Conservation (phyloP, 2,113 vertebrate species). For the Ptilorrhoa leucosticta region DNA sequence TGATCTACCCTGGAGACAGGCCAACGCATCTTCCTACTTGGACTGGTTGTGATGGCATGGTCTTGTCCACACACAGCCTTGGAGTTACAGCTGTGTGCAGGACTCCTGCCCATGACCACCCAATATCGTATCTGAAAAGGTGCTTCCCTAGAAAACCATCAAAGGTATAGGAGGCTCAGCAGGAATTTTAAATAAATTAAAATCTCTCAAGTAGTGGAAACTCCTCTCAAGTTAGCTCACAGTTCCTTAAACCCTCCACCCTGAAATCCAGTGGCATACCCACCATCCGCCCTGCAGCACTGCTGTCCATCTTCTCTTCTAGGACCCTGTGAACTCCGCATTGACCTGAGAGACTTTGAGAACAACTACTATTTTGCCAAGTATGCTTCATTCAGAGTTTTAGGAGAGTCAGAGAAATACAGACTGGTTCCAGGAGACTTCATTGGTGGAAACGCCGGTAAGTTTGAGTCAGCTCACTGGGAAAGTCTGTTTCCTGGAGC, state of each 20-base stretch:
- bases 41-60: not conserved
- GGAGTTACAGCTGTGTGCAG: not conserved
- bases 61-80: not conserved
- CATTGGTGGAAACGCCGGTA: not conserved
- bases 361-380: conserved; percentile 41
- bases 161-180: not conserved
- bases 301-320: not conserved
- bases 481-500: not conserved
- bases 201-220: not conserved
- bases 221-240: not conserved
- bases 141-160: not conserved
- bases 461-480: not conserved
- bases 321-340: conserved; percentile 11
- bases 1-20: not conserved
- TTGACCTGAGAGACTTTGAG: conserved; percentile 44
- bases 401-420: conserved; percentile 48
- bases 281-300: not conserved
- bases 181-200: not conserved
- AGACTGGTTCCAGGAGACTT: conserved; percentile 26
- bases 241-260: not conserved
- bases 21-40: not conserved
- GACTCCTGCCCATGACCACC: not conserved
- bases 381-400: conserved; percentile 17
- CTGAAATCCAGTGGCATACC: not conserved
- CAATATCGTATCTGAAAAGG: not conserved